Base-by-base conservation (phyloP, 1,140 invertebrate genomes). In the Ceratina australensis region DNA sequence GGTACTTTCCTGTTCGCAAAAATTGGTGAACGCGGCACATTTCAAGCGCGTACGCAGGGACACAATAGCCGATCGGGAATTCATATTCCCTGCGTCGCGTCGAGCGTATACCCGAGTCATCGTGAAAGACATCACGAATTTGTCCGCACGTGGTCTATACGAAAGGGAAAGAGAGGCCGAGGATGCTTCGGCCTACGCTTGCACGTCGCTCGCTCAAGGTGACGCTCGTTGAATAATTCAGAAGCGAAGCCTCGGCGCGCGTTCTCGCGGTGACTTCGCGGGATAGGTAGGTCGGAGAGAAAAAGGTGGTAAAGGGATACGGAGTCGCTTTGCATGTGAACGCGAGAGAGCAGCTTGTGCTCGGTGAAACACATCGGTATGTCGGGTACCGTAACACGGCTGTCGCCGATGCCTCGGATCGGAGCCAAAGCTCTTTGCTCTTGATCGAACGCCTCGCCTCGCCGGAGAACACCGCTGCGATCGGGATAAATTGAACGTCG, bases 221-320 rank as follows among this genome's bases (percentile, higher is more conserved):
- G 84, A 84, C 82, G 73, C 76, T 76, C 79, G 83, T 86, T 91
- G 89, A 91, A 91, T 91, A 88, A 91, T 91, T 90, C 90, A 90
- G 78, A 71, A 87, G 87, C 80, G 79, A 87, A 87, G 85, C 74
- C 33, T 42, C 52, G 26, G 26, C 67, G n/a, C 61, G 66, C 57
- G 66, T 71, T 49, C 26, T 59, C 47, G 5, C 26, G 2, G 57
- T 60, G 47, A 42, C 59, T 67, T 60, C 63, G 49, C 83, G 83
- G 85, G 77, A 75, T 82, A 79, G 78, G 60, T 85, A 83, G 83
- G 81, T 83, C 82, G 85, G 63, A 85, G 78, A 85, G 67, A 78
- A 83, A 71, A 80, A 80, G 79, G 79, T 57, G 33, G 33, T 42
- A 42, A 42, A 59, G 49, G 63, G 60, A 42, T 49, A 28, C 56